Conservation (phyloP, 2,888 invertebrate species). For the Himalopsyche kuldschensis region DNA sequence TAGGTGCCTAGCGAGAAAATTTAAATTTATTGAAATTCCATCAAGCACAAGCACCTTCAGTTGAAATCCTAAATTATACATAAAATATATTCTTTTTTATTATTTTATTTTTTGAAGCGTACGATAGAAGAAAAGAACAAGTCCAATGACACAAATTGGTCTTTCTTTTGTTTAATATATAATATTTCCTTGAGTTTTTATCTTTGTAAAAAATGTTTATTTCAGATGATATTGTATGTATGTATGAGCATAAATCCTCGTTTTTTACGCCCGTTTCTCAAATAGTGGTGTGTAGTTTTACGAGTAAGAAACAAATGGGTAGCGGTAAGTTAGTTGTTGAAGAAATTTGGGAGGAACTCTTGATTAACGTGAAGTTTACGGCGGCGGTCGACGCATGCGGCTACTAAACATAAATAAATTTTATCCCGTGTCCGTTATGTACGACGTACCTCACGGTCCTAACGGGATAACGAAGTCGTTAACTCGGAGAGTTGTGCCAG, state of each 20-base stretch:
- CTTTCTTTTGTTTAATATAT: too few species aligned
- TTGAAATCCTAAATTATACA: too few species aligned
- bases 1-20: too few species aligned
- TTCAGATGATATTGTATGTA: too few species aligned
- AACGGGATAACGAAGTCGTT: neutral
- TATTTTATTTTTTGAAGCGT: too few species aligned
- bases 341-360: slow-evolving; percentile 8
- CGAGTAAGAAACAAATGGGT: neutral
- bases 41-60: too few species aligned
- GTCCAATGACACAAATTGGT: too few species aligned
- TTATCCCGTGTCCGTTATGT: neutral
- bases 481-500: neutral
- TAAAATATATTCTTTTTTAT: too few species aligned
- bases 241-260: neutral
- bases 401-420: slow-evolving; percentile 8
- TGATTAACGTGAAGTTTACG: slow-evolving; percentile 13
- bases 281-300: neutral
- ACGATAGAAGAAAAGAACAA: too few species aligned
- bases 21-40: too few species aligned
- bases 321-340: neutral
- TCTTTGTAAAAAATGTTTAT: too few species aligned
- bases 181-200: too few species aligned
- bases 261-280: neutral
- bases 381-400: slow-evolving; percentile 1
- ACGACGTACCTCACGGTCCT: slow-evolving; percentile 3